Conservation (phyloP, 2,797 vertebrate species). For the Lophotriccus pileatus region DNA sequence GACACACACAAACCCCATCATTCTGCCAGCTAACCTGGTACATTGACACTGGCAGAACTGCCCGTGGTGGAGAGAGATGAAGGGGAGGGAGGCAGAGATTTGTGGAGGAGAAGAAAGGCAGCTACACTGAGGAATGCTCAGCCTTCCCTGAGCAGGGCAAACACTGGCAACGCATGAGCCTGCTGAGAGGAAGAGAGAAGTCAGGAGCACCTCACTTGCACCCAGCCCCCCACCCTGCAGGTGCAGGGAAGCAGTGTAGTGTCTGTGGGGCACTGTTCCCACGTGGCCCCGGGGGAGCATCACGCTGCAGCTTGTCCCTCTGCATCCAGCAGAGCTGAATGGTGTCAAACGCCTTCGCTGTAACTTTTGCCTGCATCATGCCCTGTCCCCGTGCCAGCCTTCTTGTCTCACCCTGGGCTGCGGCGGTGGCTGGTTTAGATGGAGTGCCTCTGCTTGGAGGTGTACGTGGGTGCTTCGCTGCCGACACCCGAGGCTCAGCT, state of each 20-base stretch:
- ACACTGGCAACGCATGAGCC: not conserved
- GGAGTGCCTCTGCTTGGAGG: not conserved
- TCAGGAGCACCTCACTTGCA: not conserved
- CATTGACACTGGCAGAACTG: not conserved
- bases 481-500: not conserved
- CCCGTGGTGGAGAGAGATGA: fast-evolving
- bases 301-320: not conserved
- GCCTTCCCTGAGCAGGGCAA: not conserved
- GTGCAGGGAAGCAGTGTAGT: not conserved
- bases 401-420: not conserved
- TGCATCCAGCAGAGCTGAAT: not conserved
- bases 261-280: not conserved
- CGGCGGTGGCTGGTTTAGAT: not conserved
- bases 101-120: not conserved
- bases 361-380: not conserved
- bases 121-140: not conserved
- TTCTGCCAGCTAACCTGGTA: not conserved
- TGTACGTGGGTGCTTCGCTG: not conserved
- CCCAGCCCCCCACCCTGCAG: not conserved
- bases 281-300: not conserved
- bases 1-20: fast-evolving
- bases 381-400: not conserved
- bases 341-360: not conserved
- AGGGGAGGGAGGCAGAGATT: not conserved
- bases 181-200: not conserved